A percentile compares a stretch with the other conserved stretches of the same genome.
Evolutionary conservation across 1,140 invertebrate species (phyloP).

Genomic region (Eciton burchellii): DNA sequence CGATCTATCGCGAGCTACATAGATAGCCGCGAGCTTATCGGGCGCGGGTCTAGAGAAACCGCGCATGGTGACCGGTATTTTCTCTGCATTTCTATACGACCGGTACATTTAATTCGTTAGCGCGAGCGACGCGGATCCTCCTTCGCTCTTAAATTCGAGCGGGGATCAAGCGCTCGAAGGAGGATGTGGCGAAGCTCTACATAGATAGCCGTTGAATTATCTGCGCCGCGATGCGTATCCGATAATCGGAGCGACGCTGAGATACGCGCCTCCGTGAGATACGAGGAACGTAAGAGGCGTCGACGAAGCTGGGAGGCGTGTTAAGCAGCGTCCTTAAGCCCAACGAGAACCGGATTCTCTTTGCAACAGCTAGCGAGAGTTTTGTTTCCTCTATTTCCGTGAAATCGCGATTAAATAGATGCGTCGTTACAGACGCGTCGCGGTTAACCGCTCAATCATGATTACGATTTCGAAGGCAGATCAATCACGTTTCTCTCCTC

Average conservation of each 20-base stretch:
- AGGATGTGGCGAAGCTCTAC: not conserved
- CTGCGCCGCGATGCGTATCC: not conserved
- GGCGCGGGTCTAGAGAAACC: not conserved
- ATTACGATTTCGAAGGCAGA: not conserved
- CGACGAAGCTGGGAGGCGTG: not conserved
- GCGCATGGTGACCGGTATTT: not conserved
- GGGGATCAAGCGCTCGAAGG: not conserved
- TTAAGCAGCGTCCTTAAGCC: not conserved
- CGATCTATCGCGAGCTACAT: slow-evolving; percentile 32
- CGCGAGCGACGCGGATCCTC: not conserved
- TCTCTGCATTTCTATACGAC: not conserved
- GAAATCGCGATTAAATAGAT: not conserved
- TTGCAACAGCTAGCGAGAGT: not conserved
- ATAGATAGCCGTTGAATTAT: slow-evolving; percentile 8
- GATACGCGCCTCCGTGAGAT: not conserved
- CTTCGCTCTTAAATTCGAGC: not conserved
- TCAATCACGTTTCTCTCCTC: not conserved
- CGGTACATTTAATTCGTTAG: not conserved
- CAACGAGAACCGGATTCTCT: not conserved
- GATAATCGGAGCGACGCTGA: not conserved
- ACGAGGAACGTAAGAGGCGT: not conserved
- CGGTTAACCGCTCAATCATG: not conserved
- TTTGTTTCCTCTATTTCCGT: not conserved
- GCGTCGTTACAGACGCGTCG: too few species aligned
- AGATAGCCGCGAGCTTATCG: slow-evolving; percentile 28